phyloP scores from a whole-genome alignment of 2,888 invertebrate genomes.

The Chrysina gloriosa region DNA sequence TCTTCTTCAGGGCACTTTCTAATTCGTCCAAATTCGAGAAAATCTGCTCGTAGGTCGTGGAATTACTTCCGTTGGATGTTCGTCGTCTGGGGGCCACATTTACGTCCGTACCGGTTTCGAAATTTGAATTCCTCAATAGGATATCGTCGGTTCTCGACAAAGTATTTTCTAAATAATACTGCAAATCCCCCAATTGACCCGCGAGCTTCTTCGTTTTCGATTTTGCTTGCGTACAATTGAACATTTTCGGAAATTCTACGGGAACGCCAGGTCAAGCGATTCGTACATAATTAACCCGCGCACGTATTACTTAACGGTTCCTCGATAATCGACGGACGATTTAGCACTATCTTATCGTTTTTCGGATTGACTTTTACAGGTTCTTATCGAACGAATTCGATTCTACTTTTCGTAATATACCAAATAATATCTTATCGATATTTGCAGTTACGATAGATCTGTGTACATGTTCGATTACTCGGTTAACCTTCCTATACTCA shows the following conservation, averaged over 20 bases:
- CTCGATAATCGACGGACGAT: too few species aligned
- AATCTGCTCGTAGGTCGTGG: conserved; percentile 22
- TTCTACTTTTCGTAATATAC: background rate
- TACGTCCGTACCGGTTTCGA: conserved; percentile 27
- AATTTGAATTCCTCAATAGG: conserved; percentile 19
- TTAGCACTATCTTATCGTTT: conserved; percentile 10
- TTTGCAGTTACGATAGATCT: background rate
- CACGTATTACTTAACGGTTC: too few species aligned
- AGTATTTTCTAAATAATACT: conserved; percentile 38
- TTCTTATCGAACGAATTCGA: conserved; percentile 1
- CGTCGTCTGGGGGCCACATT: conserved; percentile 21
- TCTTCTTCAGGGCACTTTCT: conserved; percentile 28
- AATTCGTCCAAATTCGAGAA: conserved; percentile 31
- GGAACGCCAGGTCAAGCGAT: too few species aligned
- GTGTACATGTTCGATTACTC: too few species aligned
- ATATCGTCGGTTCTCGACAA: conserved; percentile 38
- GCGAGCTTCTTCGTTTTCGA: conserved; percentile 9
- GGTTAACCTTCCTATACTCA: too few species aligned
- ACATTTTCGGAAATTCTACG: too few species aligned
- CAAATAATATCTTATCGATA: background rate
- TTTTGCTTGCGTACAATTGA: conserved; percentile 27
- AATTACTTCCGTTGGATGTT: conserved; percentile 1
- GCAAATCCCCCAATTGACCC: conserved; percentile 30
- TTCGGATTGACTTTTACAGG: conserved; percentile 1
- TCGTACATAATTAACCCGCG: too few species aligned